Evolutionary conservation across 2,888 invertebrate species (phyloP).

Genomic region (Sicus ferrugineus): DNA sequence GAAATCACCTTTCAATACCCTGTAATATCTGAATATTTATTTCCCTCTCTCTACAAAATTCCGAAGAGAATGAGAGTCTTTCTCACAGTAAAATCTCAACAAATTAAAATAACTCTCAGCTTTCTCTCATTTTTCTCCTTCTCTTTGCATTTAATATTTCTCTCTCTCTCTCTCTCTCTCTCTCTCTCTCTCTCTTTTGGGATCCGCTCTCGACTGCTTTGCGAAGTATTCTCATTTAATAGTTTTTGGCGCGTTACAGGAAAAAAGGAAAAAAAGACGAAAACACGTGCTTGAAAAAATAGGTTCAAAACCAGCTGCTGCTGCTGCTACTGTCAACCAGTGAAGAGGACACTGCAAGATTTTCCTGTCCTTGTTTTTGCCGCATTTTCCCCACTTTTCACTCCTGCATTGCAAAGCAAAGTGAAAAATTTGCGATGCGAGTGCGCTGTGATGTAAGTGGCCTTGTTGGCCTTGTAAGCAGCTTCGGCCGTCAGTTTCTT

Average conservation of each 20-base stretch:
- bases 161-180: not conserved
- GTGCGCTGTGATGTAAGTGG: too few species aligned
- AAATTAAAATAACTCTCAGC: too few species aligned
- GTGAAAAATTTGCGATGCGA: not conserved
- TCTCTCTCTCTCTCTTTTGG: not conserved
- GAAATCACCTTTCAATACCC: too few species aligned
- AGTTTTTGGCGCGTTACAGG: too few species aligned
- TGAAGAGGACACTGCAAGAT: slow-evolving; percentile 4
- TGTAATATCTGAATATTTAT: too few species aligned
- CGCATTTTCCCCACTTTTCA: not conserved
- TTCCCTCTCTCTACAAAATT: too few species aligned
- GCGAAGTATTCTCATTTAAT: not conserved
- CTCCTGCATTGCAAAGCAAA: slow-evolving; percentile 3
- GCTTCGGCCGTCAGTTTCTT: too few species aligned
- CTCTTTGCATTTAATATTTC: not conserved
- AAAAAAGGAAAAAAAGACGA: not conserved
- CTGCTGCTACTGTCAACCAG: not conserved
- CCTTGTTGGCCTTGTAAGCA: too few species aligned
- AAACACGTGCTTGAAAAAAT: not conserved
- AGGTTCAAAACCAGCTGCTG: not conserved
- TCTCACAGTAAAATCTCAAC: too few species aligned
- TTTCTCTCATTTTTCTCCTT: not conserved
- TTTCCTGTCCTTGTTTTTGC: not conserved
- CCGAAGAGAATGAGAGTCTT: too few species aligned
- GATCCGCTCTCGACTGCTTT: not conserved